Conservation (phyloP, 2,888 invertebrate genomes). For the Ectemnius cavifrons region DNA sequence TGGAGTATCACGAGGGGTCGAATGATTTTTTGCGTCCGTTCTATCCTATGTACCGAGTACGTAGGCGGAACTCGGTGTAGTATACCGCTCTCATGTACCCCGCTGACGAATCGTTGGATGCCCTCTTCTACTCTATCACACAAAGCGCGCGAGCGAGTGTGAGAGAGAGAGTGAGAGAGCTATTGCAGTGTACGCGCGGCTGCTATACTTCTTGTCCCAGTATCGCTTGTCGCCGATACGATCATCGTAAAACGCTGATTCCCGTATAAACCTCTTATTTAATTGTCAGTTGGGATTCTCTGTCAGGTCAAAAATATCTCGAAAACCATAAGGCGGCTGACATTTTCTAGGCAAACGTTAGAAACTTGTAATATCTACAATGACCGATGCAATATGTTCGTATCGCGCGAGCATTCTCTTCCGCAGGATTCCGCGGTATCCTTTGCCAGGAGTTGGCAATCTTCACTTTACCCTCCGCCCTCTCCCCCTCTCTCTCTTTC, state of each 20-base stretch:
- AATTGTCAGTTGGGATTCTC: neutral
- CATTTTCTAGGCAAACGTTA: neutral
- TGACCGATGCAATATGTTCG: no score
- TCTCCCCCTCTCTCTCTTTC: neutral
- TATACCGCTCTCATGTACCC: constrained; percentile 5
- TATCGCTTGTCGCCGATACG: constrained; percentile 23
- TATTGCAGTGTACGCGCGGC: constrained; percentile 6
- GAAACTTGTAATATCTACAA: no score
- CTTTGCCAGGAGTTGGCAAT: no score
- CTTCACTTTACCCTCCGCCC: constrained; percentile 1
- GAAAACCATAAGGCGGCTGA: neutral
- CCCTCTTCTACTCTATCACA: neutral
- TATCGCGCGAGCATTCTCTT: no score
- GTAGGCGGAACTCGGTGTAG: constrained; percentile 28
- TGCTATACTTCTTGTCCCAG: constrained; percentile 15
- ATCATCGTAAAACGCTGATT: constrained; percentile 29
- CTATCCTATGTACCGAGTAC: constrained; percentile 11
- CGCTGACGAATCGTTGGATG: constrained; percentile 41
- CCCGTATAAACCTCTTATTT: constrained; percentile 1
- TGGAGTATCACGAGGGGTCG: constrained; percentile 51
- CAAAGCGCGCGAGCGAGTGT: no score
- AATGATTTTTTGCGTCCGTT: constrained; percentile 34
- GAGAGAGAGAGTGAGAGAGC: no score
- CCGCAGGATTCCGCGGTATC: no score
- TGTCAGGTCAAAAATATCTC: neutral